Evolutionary conservation across 23 tunicate genomes (phyloP).

Genomic region (Ascidia mentula): DNA sequence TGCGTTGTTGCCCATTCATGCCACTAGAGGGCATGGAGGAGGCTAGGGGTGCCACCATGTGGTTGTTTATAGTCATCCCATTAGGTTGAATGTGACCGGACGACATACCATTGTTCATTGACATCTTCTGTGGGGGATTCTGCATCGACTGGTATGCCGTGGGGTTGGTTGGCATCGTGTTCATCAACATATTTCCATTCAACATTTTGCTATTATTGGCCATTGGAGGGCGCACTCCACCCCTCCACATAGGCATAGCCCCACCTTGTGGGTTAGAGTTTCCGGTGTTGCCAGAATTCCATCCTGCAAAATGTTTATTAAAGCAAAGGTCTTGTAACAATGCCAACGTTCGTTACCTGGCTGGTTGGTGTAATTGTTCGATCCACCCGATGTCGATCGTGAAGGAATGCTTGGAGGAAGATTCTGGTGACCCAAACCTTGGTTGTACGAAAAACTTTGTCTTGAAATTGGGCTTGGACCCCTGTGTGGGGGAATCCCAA

Average conservation of each 20-base stretch:
- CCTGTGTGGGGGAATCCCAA: conserved; percentile 30
- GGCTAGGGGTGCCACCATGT: neutral
- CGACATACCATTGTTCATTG: neutral
- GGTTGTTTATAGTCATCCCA: neutral
- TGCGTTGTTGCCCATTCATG: conserved; percentile 12
- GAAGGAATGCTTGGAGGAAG: conserved; percentile 2
- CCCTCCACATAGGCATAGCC: neutral
- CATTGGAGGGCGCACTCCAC: neutral
- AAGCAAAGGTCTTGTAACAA: neutral
- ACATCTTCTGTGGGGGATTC: neutral
- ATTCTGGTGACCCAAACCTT: conserved; percentile 7
- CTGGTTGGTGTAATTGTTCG: neutral
- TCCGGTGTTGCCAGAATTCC: neutral
- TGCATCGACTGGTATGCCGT: neutral
- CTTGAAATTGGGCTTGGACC: conserved; percentile 58
- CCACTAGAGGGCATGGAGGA: neutral
- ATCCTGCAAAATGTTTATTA: neutral
- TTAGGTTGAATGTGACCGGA: too few species aligned
- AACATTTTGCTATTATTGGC: neutral
- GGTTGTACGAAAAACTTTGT: neutral
- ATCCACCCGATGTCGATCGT: neutral
- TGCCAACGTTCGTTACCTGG: neutral
- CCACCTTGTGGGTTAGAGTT: neutral
- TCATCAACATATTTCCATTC: neutral
- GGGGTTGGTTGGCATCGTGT: neutral